Base-by-base conservation (phyloP, 2,888 invertebrate species). In the Harmothoe impar region DNA sequence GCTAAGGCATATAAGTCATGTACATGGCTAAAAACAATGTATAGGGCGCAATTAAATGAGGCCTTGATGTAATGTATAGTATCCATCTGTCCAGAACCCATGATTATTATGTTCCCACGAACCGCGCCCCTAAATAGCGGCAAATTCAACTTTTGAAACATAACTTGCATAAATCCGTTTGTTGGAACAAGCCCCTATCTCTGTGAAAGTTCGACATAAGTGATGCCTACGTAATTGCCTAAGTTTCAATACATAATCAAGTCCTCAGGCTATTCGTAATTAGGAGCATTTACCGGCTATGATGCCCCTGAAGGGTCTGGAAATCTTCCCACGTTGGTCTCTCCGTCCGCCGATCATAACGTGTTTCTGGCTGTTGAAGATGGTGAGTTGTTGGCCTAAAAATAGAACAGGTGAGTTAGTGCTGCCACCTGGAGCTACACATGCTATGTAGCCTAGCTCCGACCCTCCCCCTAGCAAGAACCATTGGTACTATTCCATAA, bases 361-460 rank as follows among this genome's bases (percentile, higher is more conserved):
- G 81, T 97, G 97, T 0, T 98, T 97, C 97, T 98, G 98, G 94
- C 98, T 97, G 96, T 99, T 99, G 97, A 99, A 99, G 54, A 98
- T 98, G 90, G 97, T 97, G 86, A 98, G 97, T 93, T 98, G 98
- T 93, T 97, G 97, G 23, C 98, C 98, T 98, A 96, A 3, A 96
- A 96, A 43, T 81, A 62, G 29, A 72, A 25, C 72, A 72, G 29
- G 12, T 29, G 15, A 17, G 81, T 86, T 25, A 86, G 86, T 86
- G 86, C 86, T 86, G 54, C 86, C 86, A 54, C 86, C 86, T 86
- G 86, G 56, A 3, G 81, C 35, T 23, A 12, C 20, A 15, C 5
- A 25, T 62, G 62, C n/a, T 29, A 3, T 43, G 15, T 15, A 81
- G 23, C 35, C 20, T 3, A 15, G 15, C 20, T 35, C 81, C 0